Base-by-base conservation (phyloP, 2,888 invertebrate genomes). In the Lycia hirtaria region DNA sequence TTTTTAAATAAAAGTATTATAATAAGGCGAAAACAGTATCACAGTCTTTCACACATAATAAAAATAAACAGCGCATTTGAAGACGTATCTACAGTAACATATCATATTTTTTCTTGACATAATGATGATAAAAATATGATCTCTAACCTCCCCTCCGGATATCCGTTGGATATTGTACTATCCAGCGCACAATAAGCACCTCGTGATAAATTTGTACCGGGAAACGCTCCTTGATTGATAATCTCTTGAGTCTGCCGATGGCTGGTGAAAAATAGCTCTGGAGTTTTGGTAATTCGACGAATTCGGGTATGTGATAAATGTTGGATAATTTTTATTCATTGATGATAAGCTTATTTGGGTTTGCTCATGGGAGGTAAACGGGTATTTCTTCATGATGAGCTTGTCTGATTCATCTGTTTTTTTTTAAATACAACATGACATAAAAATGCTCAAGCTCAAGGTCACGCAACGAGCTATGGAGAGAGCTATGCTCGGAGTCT, bases 71-170 rank as follows among this genome's bases (percentile, higher is more conserved):
- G 7, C 17, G 12, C 19, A 20, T 0, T 38, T 20, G 0, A 22
- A 38, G 15, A 3, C 47, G 3, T 15, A 35, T 78, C 88, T 80
- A 78, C 48, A 66, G 32, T 73, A 76, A 57, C 30, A 60, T 61
- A 60, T 62, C 70, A 53, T 64, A 9, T 78, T 37, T 84, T 86
- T 85, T 85, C 74, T 86, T 87, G 85, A 87, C 86, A 85, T 89
- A 89, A 88, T 90, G 87, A 90, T 90, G 88, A 90, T 92, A 91
- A 91, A 91, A 91, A 90, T 91, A 90, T 91, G 88, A 90, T 87
- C 89, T 90, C 78, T 80, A 79, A 72, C 80, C 70, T 81, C 91
- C 91, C 90, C 91, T 89, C 83, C 83, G 90, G 91, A 91, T 89
- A 82, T 91, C 91, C 89, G 84, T 68, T 85, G 90, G 89, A 91